Base-by-base conservation (phyloP, 2,888 invertebrate genomes). In the Esperia sulphurella region DNA sequence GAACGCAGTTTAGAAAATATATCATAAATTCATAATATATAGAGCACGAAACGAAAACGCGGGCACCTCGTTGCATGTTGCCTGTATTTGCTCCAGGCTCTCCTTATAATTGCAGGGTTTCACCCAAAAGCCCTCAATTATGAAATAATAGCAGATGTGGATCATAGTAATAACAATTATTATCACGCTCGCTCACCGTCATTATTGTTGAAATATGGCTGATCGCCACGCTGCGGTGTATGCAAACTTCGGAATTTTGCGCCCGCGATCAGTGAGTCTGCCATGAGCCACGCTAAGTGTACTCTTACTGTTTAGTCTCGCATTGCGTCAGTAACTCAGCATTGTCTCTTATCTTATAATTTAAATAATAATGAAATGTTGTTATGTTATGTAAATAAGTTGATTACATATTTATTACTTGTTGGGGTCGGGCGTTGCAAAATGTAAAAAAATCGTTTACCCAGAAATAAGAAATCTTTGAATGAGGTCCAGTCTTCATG, bases 141-240 rank as follows among this genome's bases (percentile, higher is more conserved):
- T 89, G 87, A 89, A 88, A 88, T 89, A 89, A 89, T 89, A 88
- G 83, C 84, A 88, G 87, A 87, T 87, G 86, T 80, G 86, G 83
- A 85, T 88, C 86, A 83, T 87, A 87, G 86, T 89, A 89, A 89
- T 89, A 87, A 88, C 87, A 89, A 89, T 89, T 87, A 89, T 89
- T 89, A 89, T 88, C 88, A 84, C 89, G 87, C 87, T 83, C 79
- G 77, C 72, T 68, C 61, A 77, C 77, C 80, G 79, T 87, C 80
- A 89, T 89, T 89, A 89, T 74, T 53, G 72, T 78, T 89, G 86
- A 89, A 84, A 88, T 88, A 89, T 89, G 73, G 80, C 69, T 71
- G 76, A 76, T 78, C 71, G 70, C 37, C 31, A 21, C 63, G 61
- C 68, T 63, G 70, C 66, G 5, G 21, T 63, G 79, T 83, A 82